phyloP scores from a whole-genome alignment of 2,797 vertebrate species.

The Fistularia commersonii region DNA sequence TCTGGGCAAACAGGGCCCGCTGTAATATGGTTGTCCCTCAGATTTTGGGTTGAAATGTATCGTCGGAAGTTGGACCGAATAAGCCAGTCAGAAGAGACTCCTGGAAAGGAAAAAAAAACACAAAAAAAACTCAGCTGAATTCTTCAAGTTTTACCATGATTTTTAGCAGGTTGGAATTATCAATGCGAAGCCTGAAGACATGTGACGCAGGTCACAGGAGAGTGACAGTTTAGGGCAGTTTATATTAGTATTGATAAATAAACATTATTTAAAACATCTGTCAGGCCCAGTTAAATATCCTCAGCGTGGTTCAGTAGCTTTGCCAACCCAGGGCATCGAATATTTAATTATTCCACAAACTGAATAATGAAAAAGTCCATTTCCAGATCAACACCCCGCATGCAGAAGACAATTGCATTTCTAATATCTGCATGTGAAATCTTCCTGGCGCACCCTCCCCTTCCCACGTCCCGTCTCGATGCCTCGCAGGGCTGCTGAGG shows the following conservation, averaged over 20 bases:
- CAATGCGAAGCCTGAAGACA: conserved; percentile 36
- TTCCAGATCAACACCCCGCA: conserved; percentile 66
- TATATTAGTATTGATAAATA: conserved; percentile 80
- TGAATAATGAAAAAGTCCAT: conserved; percentile 83
- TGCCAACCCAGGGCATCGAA: conserved; percentile 77
- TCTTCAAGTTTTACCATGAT: conserved; percentile 1
- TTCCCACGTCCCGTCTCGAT: conserved; percentile 51
- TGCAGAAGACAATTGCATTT: conserved; percentile 77
- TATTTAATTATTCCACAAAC: conserved; percentile 80
- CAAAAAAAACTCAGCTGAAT: conserved; percentile 14
- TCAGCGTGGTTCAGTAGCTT: conserved; percentile 71
- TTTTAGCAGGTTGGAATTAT: conserved; percentile 9
- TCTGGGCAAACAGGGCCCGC: conserved; percentile 19
- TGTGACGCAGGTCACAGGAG: conserved; percentile 46
- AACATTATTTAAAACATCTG: conserved; percentile 84
- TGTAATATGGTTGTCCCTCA: too few species aligned
- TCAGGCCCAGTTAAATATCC: conserved; percentile 77
- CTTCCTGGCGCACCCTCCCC: conserved; percentile 40
- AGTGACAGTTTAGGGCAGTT: conserved; percentile 61
- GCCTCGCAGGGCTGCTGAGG: conserved; percentile 59
- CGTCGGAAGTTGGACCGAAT: conserved; percentile 10
- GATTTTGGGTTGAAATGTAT: not conserved
- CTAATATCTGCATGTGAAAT: conserved; percentile 75
- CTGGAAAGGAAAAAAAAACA: not conserved
- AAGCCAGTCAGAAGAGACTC: too few species aligned